A percentile compares a stretch with the other conserved stretches of the same genome.
Evolutionary conservation across 1,140 invertebrate genomes (phyloP).

Genomic region (Anoplolepis gracilipes): DNA sequence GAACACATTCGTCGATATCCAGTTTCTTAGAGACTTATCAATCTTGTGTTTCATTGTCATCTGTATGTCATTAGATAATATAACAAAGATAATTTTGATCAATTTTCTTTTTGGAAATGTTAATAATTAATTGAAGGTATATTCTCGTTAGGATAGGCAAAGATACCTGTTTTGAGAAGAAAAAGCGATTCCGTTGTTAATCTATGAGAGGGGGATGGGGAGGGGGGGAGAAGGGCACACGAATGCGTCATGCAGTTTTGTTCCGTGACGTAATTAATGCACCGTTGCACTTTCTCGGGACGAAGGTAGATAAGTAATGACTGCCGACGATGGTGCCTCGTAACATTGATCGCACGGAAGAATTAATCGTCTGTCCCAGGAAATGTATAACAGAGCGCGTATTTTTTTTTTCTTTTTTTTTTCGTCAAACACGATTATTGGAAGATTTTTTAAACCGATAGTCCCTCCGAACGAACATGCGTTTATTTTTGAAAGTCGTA

Average conservation of each 20-base stretch:
- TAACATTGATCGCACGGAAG: not conserved
- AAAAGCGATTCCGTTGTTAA: not conserved
- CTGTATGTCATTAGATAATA: too few species aligned
- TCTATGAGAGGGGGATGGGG: not conserved
- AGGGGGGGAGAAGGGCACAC: conserved; percentile 60
- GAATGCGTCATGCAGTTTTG: conserved; percentile 44
- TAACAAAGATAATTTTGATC: too few species aligned
- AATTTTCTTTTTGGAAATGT: too few species aligned
- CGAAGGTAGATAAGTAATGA: not conserved
- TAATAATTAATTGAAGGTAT: too few species aligned
- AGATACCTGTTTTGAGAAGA: not conserved
- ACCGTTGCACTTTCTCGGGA: conserved; percentile 55
- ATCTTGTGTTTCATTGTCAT: too few species aligned
- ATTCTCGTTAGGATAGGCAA: too few species aligned
- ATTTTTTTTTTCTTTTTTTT: not conserved
- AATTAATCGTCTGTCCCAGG: not conserved
- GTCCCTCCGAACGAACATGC: not conserved
- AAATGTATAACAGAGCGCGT: not conserved
- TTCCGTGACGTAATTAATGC: conserved; percentile 66
- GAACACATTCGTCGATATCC: too few species aligned
- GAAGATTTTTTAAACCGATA: too few species aligned
- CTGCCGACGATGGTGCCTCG: conserved; percentile 1
- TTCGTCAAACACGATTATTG: not conserved
- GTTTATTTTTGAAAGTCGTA: conserved; percentile 2
- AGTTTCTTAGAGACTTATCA: too few species aligned